These are phyloP conservation scores for Corvus hawaiiensis DNA, from an alignment of 2,113 vertebrate genomes.

Conservation along the genomic window DNA sequence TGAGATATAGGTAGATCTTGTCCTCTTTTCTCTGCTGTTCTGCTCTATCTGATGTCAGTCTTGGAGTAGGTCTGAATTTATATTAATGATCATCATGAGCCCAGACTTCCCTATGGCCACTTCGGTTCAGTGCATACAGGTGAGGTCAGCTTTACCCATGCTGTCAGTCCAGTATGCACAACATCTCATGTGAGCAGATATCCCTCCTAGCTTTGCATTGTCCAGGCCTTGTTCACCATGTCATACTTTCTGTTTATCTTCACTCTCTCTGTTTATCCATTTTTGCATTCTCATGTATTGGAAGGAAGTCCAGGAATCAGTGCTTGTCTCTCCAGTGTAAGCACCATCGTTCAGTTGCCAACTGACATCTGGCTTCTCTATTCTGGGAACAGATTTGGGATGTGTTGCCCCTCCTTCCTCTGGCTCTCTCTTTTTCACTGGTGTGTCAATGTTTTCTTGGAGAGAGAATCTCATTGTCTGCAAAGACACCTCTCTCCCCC, in stretches of 20 bases:
- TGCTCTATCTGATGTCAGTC: not conserved
- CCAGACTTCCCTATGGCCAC: not conserved
- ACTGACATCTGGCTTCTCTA: not conserved
- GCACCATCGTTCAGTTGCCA: not conserved
- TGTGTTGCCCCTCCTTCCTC: not conserved
- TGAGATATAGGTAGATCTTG: not conserved
- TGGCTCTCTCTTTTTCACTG: not conserved
- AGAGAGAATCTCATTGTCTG: not conserved
- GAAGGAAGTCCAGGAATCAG: not conserved
- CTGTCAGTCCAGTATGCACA: not conserved
- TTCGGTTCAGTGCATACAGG: not conserved
- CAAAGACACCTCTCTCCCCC: not conserved
- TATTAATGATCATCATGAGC: not conserved
- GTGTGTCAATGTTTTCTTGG: not conserved
- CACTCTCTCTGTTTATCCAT: not conserved
- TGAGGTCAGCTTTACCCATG: not conserved
- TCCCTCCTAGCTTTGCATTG: not conserved
- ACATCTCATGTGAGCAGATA: not conserved
- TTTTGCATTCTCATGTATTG: not conserved
- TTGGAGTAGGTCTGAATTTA: not conserved
- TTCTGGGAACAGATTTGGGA: not conserved
- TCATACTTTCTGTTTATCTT: not conserved
- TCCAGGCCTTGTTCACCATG: not conserved
- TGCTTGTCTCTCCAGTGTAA: not conserved
- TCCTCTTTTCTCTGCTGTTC: not conserved